Conservation (phyloP, 2,113 vertebrate genomes). For the Rhadina sibilatrix region DNA sequence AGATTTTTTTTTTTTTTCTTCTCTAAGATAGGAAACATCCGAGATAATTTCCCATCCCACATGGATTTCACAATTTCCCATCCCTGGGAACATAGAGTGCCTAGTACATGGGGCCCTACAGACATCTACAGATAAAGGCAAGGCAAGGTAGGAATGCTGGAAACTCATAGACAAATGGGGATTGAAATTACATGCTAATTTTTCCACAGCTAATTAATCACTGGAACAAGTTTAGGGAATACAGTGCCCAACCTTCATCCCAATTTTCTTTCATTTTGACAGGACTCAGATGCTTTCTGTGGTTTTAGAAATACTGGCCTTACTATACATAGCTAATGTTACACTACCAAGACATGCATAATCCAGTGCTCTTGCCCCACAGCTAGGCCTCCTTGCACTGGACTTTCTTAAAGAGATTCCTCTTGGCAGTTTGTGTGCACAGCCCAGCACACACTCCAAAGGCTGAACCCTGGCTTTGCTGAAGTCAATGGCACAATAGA, state of each 20-base stretch:
- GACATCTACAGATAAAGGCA: conserved; percentile 31
- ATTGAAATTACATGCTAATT: conserved; percentile 15
- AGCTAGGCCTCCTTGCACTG: neutral
- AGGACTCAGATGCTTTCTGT: neutral
- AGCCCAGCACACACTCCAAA: neutral
- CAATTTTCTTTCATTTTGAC: conserved; percentile 30
- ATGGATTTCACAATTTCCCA: conserved; percentile 48
- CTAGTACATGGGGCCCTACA: neutral
- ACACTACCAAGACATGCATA: neutral
- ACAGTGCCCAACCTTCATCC: neutral
- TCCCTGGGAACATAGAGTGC: neutral
- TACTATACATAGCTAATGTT: neutral
- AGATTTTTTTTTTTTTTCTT: neutral
- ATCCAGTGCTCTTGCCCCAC: neutral
- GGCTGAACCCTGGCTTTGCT: neutral
- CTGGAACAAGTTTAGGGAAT: neutral
- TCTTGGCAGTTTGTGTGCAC: neutral
- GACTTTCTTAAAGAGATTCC: neutral
- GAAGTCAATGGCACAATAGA: neutral
- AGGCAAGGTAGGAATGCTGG: conserved; percentile 14
- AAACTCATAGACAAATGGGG: neutral
- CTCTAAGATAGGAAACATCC: conserved; percentile 13
- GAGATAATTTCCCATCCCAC: conserved; percentile 26
- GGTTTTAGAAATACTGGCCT: neutral
- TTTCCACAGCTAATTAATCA: conserved; percentile 16